Evolutionary conservation across 1,140 invertebrate species (phyloP).

Genomic region (Anastrepha ludens): DNA sequence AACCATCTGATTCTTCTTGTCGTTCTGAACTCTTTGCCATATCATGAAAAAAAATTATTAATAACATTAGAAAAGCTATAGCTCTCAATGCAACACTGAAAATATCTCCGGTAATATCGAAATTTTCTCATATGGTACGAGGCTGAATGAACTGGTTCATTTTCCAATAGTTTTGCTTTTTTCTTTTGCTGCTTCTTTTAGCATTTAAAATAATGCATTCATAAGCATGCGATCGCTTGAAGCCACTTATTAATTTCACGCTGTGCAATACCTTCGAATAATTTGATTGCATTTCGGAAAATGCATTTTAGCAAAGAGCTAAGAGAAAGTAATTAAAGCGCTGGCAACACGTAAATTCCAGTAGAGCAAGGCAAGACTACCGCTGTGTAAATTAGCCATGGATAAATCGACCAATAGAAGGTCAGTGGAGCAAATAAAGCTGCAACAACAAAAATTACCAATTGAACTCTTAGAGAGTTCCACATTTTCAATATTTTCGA

Average conservation of each 20-base stretch:
- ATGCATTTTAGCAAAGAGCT: conserved; percentile 13
- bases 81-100: no score
- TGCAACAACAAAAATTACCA: neutral
- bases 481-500: neutral
- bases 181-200: neutral
- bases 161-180: no score
- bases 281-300: conserved; percentile 13
- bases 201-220: neutral
- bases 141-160: no score
- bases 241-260: neutral
- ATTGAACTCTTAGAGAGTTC: neutral
- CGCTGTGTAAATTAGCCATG: neutral
- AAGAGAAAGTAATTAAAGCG: neutral
- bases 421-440: neutral
- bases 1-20: no score
- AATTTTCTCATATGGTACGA: no score
- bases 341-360: neutral
- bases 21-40: no score
- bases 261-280: neutral
- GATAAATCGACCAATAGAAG: neutral
- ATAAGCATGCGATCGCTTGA: neutral
- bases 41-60: no score
- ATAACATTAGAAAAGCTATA: no score
- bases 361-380: neutral
- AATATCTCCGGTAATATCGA: no score